Percentiles rank a stretch among this genome's conserved stretches.
Evolutionary conservation across 2,888 invertebrate genomes (phyloP).

Genomic region (Ennomos fuscantarius): DNA sequence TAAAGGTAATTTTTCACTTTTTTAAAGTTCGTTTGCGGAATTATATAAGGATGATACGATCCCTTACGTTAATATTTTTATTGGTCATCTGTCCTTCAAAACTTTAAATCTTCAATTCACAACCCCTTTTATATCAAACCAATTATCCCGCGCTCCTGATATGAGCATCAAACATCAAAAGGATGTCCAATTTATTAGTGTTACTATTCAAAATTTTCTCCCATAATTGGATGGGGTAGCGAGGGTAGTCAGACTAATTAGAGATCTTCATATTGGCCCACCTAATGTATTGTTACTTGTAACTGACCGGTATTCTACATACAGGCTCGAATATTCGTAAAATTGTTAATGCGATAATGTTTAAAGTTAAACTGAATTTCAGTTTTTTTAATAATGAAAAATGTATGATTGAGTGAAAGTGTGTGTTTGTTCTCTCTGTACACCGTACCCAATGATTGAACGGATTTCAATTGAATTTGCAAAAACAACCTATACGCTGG

Average conservation of each 20-base stretch:
- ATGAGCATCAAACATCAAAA: slow-evolving; percentile 49
- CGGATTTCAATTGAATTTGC: too few relatives aligned
- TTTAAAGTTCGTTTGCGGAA: not conserved
- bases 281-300: slow-evolving; percentile 63
- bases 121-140: slow-evolving; percentile 19
- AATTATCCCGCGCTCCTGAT: slow-evolving; percentile 24
- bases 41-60: too few relatives aligned
- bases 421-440: too few relatives aligned
- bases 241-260: slow-evolving; percentile 72
- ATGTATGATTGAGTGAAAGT: too few relatives aligned
- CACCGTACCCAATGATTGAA: too few relatives aligned
- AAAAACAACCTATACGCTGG: too few relatives aligned
- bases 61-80: not conserved
- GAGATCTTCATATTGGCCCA: slow-evolving; percentile 65
- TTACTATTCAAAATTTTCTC: slow-evolving; percentile 71
- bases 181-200: slow-evolving; percentile 62
- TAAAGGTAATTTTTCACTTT: too few relatives aligned
- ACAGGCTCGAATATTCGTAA: slow-evolving; percentile 3
- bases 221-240: slow-evolving; percentile 74
- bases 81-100: not conserved
- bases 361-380: too few relatives aligned
- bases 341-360: too few relatives aligned
- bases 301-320: slow-evolving; percentile 59
- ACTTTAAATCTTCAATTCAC: slow-evolving; percentile 13
- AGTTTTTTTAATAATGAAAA: too few relatives aligned